A percentile compares a stretch with the other conserved stretches of the same genome.
These are phyloP conservation scores for Rhopalosiphum nymphaeae DNA, from an alignment of 2,888 invertebrate genomes.

Conservation along the genomic window DNA sequence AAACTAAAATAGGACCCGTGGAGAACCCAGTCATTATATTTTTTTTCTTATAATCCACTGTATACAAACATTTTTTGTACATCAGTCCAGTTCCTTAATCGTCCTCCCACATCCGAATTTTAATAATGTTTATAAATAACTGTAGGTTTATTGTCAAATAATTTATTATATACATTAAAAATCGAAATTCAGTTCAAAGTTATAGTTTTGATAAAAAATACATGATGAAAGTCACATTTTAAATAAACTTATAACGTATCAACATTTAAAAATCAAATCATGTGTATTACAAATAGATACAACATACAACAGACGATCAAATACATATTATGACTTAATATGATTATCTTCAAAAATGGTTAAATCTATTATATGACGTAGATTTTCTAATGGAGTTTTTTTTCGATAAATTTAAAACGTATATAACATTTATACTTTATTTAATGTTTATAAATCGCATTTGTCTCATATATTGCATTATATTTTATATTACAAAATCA, in stretches of 20 bases:
- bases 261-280: not conserved
- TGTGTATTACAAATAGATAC: not conserved
- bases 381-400: not conserved
- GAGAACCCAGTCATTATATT: not conserved
- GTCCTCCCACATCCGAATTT: not conserved
- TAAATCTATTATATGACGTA: not conserved
- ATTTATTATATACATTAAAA: not conserved
- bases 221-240: not conserved
- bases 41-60: not conserved
- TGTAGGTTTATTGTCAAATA: not conserved
- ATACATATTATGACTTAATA: not conserved
- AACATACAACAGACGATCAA: not conserved
- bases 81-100: not conserved
- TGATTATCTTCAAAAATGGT: not conserved
- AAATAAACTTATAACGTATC: not conserved
- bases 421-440: not conserved
- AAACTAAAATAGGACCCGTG: not conserved
- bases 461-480: not conserved
- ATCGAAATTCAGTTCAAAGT: not conserved
- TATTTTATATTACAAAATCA: not conserved
- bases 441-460: not conserved
- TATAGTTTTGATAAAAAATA: not conserved
- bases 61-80: not conserved
- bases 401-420: not conserved
- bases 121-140: not conserved